Evolutionary conservation across 1,140 invertebrate species (phyloP).

Genomic region (Apis cerana): DNA sequence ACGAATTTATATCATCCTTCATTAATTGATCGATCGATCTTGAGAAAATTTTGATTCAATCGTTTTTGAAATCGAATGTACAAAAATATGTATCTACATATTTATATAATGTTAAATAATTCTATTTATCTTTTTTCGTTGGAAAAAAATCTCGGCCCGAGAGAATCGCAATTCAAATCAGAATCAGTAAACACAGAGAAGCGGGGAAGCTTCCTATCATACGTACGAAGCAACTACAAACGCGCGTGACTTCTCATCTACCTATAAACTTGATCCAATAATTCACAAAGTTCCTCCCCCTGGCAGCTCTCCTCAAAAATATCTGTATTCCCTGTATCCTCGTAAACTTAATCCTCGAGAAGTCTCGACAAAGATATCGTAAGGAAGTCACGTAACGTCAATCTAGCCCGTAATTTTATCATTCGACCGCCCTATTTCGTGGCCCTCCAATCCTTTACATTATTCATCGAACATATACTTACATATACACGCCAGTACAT

Average conservation of each 20-base stretch:
- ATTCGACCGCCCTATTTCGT: too few relatives aligned
- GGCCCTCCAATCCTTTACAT: background rate
- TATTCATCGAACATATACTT: background rate
- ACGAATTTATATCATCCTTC: too few relatives aligned
- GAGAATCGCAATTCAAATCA: background rate
- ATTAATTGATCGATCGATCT: too few relatives aligned
- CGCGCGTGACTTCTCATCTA: constrained; percentile 9
- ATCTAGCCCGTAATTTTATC: background rate
- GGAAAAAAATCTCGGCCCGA: background rate
- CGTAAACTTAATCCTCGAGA: background rate
- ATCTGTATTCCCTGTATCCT: background rate
- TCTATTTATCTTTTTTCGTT: background rate
- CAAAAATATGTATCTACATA: too few relatives aligned
- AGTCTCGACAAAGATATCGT: background rate
- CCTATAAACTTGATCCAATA: constrained; percentile 20
- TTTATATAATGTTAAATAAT: too few relatives aligned
- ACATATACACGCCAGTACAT: background rate
- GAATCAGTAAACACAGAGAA: background rate
- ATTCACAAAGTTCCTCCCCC: background rate
- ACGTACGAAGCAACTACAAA: background rate
- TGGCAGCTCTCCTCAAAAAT: background rate
- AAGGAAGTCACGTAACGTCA: background rate
- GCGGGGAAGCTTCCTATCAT: background rate
- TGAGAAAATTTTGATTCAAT: too few relatives aligned
- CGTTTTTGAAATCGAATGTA: too few relatives aligned